Percentiles rank a stretch among this genome's conserved stretches.
Evolutionary conservation across 2,888 invertebrate species (phyloP).

Genomic region (Nycteola revayana): DNA sequence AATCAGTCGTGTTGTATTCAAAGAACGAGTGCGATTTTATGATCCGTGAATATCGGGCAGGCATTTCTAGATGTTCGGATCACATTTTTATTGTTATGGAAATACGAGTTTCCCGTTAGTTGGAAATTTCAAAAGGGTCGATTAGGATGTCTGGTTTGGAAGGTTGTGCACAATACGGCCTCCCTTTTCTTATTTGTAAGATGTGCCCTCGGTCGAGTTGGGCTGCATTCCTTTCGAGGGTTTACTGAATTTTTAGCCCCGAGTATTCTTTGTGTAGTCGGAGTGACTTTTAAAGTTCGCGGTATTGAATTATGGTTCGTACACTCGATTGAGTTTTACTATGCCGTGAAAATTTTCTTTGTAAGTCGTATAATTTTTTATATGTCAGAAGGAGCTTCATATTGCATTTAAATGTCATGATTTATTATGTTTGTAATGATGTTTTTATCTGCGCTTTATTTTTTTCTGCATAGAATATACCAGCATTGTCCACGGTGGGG

Average conservation of each 20-base stretch:
- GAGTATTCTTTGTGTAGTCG: conserved; percentile 52
- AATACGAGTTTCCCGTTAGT: conserved; percentile 81
- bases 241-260: conserved; percentile 55
- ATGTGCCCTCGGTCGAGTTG: conserved; percentile 51
- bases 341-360: conserved; percentile 29
- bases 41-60: conserved; percentile 80
- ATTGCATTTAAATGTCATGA: conserved; percentile 11
- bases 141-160: conserved; percentile 81
- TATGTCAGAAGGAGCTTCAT: conserved; percentile 6
- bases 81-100: conserved; percentile 82
- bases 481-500: too few species aligned
- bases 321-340: conserved; percentile 59
- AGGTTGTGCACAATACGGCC: conserved; percentile 73
- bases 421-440: conserved; percentile 19
- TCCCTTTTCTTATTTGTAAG: conserved; percentile 72
- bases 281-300: conserved; percentile 62
- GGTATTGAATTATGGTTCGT: conserved; percentile 62
- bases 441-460: too few species aligned
- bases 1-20: conserved; percentile 62
- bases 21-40: conserved; percentile 74
- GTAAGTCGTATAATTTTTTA: conserved; percentile 14
- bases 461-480: too few species aligned
- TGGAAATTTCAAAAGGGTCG: conserved; percentile 80
- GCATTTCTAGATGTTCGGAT: conserved; percentile 81
- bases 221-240: conserved; percentile 58